phyloP scores from a whole-genome alignment of 2,888 invertebrate species.

The Lingula anatina region DNA sequence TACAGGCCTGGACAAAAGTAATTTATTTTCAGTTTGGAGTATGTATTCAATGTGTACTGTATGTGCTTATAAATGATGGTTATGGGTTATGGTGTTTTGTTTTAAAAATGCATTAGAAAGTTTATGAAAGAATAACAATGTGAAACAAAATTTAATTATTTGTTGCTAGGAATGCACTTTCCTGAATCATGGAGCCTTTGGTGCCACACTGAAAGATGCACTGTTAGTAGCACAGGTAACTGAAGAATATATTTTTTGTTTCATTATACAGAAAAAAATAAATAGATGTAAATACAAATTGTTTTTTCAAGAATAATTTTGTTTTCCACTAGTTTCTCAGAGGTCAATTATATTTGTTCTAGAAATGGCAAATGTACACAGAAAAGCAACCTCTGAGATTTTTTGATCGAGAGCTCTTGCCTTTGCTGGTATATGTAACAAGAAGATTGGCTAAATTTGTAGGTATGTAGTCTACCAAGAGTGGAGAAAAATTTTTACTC shows the following conservation, averaged over 20 bases:
- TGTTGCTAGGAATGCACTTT: constrained; percentile 39
- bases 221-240: constrained; percentile 37
- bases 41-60: no score
- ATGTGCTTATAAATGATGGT: no score
- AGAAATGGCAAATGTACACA: constrained; percentile 41
- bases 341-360: constrained; percentile 3
- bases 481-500: no score
- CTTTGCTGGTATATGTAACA: constrained; percentile 36
- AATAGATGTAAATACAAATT: background rate
- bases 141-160: no score
- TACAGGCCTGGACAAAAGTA: no score
- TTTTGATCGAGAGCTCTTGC: constrained; percentile 43
- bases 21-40: no score
- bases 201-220: constrained; percentile 36
- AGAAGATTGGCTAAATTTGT: constrained; percentile 42
- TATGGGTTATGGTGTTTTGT: no score
- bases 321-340: background rate
- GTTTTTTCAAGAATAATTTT: background rate
- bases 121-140: no score
- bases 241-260: background rate
- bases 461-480: constrained; percentile 24
- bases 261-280: no score
- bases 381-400: constrained; percentile 45
- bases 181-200: constrained; percentile 50
- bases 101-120: no score